Conservation (phyloP, 2,113 vertebrate genomes). For the Bos taurus region ARS-UCD2.0 NC_037343.1:49451501-49452000, state of each 20-base stretch:
- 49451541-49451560: fast-evolving
- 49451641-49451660: fast-evolving
- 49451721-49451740: background rate
- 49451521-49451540: background rate
- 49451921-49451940: fast-evolving
- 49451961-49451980: fast-evolving
- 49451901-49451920: fast-evolving
- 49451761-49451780: background rate
- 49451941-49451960: fast-evolving
- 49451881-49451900: background rate
- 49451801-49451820: background rate
- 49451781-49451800: background rate
- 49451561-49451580: background rate
- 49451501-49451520: background rate
- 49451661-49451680: fast-evolving
- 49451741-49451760: background rate
- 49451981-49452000: background rate
- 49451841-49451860: background rate
- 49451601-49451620: fast-evolving
- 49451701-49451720: background rate
- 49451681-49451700: fast-evolving
- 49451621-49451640: background rate
- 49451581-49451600: background rate
- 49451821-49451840: background rate
- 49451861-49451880: background rate